Percentiles rank a stretch among this genome's conserved stretches.
Evolutionary conservation across 2,888 invertebrate genomes (phyloP).

Genomic region (Griposia aprilina): DNA sequence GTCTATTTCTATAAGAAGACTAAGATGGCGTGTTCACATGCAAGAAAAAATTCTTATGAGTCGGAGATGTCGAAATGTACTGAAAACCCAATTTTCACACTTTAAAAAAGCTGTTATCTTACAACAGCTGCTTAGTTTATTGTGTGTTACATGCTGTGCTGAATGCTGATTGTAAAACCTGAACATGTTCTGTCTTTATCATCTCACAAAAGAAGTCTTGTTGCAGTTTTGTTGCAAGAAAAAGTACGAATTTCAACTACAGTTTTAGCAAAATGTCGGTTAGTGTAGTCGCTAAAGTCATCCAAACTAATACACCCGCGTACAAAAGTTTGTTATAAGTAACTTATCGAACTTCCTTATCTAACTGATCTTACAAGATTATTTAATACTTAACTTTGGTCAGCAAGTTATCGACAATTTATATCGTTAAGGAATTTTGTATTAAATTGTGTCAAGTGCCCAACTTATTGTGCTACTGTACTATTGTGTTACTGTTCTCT

Average conservation of each 20-base stretch:
- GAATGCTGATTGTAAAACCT: background rate
- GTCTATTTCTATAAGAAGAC: background rate
- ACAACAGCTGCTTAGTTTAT: background rate
- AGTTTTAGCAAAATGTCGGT: background rate
- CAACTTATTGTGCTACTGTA: background rate
- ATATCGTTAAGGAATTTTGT: slow-evolving; percentile 26
- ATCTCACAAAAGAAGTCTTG: background rate
- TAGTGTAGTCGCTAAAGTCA: slow-evolving; percentile 6
- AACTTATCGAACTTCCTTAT: slow-evolving; percentile 36
- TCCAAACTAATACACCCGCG: slow-evolving; percentile 2
- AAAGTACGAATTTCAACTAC: background rate
- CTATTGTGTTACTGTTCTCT: background rate
- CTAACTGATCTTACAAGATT: slow-evolving; percentile 33
- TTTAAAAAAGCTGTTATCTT: background rate
- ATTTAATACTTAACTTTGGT: slow-evolving; percentile 35
- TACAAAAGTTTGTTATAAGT: slow-evolving; percentile 19
- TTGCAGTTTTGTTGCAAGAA: background rate
- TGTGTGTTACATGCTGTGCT: background rate
- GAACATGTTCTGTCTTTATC: background rate
- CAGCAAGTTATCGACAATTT: slow-evolving; percentile 11
- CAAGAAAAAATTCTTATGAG: background rate
- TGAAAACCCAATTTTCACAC: background rate
- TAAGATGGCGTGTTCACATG: background rate
- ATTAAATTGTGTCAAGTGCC: background rate
- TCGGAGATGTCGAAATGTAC: background rate